Conservation (phyloP, 1,140 invertebrate species). For the Drosophila navojoa region DNA sequence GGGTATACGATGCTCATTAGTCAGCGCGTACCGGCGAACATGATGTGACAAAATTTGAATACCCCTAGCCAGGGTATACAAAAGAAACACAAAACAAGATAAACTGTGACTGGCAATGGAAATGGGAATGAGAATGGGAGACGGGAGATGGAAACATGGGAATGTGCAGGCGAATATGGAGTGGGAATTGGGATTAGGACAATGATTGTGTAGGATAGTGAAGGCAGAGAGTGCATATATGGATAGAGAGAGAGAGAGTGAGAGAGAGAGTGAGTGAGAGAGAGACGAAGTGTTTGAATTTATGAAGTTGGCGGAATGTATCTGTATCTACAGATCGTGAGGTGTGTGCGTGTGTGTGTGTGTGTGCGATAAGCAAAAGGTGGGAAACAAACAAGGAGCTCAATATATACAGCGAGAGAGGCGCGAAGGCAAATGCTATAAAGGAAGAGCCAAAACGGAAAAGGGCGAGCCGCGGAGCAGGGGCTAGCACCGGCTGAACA, state of each 20-base stretch:
- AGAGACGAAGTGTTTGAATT: constrained; percentile 50
- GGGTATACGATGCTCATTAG: background rate
- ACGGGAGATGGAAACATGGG: background rate
- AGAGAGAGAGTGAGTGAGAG: background rate
- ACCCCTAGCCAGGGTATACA: constrained; percentile 18
- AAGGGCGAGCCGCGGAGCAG: constrained; percentile 20
- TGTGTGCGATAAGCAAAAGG: constrained; percentile 42
- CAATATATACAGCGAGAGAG: constrained; percentile 4
- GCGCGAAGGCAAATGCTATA: constrained; percentile 19
- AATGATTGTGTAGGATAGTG: constrained; percentile 33
- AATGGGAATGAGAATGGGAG: background rate
- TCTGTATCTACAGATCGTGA: constrained; percentile 42
- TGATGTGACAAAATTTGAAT: constrained; percentile 27
- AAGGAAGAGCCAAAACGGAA: constrained; percentile 35
- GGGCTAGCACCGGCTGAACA: background rate
- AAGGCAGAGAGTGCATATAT: background rate
- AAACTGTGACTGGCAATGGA: background rate
- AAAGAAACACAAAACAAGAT: background rate
- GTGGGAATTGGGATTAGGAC: constrained; percentile 48
- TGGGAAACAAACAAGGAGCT: constrained; percentile 58
- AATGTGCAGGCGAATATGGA: constrained; percentile 14
- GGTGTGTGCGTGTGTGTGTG: constrained; percentile 18
- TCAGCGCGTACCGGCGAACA: background rate
- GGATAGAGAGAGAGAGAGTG: background rate
- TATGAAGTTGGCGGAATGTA: constrained; percentile 53